Base-by-base conservation (phyloP, 92 coral and sea anemone species). In the Phenganax stokvisi region DNA sequence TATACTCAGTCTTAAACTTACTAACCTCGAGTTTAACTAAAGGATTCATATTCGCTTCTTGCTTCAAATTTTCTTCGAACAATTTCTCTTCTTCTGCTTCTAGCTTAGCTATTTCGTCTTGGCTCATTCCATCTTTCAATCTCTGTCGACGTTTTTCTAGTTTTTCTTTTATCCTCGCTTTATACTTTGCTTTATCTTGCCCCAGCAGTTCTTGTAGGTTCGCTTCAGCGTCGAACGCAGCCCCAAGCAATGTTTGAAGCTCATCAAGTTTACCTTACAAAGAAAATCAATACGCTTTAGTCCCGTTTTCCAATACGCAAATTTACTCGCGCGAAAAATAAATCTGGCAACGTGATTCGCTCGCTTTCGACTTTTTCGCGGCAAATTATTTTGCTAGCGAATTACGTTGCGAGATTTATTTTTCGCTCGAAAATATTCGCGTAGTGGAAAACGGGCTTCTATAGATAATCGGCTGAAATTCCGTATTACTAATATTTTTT, bases 1-100 rank as follows among this genome's bases (percentile, higher is more conserved):
- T 37, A 37, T 37, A 37, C 5, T 37, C 47, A 5, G 47, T 37
- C 47, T 37, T 37, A 37, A 64, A n/a, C 12, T 10, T 53, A 77
- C 62, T 8, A 65, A 94, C 98, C 94, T 90, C 89, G 28, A 94
- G 87, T 71, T 92, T 94, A 53, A 86, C 80, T 13, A 94, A 83
- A 9, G 96, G 87, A 79, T 90, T 92, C 9, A 96, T 96, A 30
- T 93, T 85, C 59, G 98, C 84, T 1, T 79, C 86, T 78, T 94
- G 52, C 72, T 87, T 89, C 17, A 86, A 54, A 57, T 89, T 89
- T 57, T 87, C 91, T 16, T 94, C 98, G 25, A 88, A 89, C 79
- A 90, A 85, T 20, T 74, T 67, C 53, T 94, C 98, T 72, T 94
- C 98, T 69, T 92, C 96, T 12, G 88, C 90, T 65, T 94, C 97